Evolutionary conservation across 1,140 invertebrate genomes (phyloP).

Genomic region (Portunus trituberculatus): DNA sequence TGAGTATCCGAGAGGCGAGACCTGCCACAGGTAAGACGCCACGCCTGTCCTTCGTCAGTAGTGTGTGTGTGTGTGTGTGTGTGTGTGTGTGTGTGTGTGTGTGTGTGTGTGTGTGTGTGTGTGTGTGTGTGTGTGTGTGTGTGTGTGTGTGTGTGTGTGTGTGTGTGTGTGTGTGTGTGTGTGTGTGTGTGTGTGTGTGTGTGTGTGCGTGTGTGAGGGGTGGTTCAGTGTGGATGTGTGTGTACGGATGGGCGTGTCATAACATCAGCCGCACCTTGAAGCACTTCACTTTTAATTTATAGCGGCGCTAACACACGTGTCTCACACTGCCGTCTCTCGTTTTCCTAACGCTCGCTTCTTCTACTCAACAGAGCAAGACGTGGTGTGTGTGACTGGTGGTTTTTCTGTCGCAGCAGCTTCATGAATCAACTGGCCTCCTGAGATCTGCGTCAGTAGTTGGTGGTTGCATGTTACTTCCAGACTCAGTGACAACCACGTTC

Average conservation of each 20-base stretch:
- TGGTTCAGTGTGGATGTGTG: neutral
- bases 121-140: neutral
- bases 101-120: neutral
- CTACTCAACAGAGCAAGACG: neutral
- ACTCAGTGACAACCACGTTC: neutral
- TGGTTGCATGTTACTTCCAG: neutral
- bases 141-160: neutral
- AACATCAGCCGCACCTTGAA: neutral
- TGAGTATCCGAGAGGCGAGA: neutral
- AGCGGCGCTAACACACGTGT: neutral
- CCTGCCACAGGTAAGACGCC: neutral
- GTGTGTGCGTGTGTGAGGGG: neutral
- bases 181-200: neutral
- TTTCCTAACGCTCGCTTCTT: neutral
- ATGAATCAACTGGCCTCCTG: neutral
- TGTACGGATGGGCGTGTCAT: neutral
- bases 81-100: constrained; percentile 15
- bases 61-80: neutral
- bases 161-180: constrained; percentile 16
- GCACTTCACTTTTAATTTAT: neutral
- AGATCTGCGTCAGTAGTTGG: no score
- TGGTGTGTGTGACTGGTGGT: neutral
- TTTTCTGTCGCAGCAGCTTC: neutral
- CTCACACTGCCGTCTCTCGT: neutral
- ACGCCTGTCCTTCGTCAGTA: no score